These are phyloP conservation scores for Galemys pyrenaicus DNA, from an alignment of 2,113 vertebrate species.

Conservation along the genomic window DNA sequence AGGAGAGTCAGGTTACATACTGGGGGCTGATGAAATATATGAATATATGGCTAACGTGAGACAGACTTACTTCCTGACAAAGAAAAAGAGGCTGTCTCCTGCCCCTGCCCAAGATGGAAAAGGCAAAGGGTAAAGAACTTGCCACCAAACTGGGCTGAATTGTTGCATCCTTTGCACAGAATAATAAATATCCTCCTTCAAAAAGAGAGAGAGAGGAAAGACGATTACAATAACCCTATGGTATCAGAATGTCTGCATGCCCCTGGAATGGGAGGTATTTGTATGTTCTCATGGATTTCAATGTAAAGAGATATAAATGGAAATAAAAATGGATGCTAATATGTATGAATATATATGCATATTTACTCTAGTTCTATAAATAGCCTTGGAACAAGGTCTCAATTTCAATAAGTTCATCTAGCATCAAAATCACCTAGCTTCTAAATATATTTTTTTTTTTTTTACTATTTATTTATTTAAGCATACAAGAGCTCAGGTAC, in stretches of 20 bases:
- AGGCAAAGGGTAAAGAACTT: too few relatives aligned
- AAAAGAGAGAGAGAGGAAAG: neutral
- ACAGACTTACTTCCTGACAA: neutral
- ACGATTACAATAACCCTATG: neutral
- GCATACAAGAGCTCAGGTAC: too few relatives aligned
- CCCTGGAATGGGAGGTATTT: neutral
- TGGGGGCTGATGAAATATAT: neutral
- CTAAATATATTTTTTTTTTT: neutral
- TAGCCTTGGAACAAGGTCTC: neutral
- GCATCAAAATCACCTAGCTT: neutral
- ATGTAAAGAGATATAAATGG: neutral
- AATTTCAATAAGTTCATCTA: neutral
- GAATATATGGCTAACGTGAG: neutral
- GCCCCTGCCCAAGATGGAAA: too few relatives aligned
- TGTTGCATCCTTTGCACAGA: too few relatives aligned
- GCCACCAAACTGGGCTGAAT: too few relatives aligned
- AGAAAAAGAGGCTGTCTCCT: neutral
- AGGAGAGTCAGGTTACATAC: neutral
- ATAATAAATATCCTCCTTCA: too few relatives aligned
- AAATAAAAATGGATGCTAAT: slow-evolving; percentile 23
- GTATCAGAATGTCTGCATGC: neutral
- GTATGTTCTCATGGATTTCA: neutral
- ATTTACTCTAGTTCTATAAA: neutral
- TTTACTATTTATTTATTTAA: too few relatives aligned
- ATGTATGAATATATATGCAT: neutral